Base-by-base conservation (phyloP, 1,140 invertebrate species). In the Frieseomelitta varia region DNA sequence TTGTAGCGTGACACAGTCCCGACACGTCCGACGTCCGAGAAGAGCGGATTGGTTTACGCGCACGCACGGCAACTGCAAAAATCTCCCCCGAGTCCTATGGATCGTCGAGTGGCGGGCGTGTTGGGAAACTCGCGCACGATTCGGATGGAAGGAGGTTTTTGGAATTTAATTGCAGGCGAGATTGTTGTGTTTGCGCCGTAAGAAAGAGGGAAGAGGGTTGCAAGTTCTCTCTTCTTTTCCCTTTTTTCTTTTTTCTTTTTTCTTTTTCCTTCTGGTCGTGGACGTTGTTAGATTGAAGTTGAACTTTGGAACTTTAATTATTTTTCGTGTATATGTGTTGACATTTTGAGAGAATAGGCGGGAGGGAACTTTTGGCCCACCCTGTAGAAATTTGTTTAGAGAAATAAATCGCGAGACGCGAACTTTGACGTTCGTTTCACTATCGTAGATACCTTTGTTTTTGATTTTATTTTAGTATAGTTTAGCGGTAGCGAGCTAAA, bases 41-140 rank as follows among this genome's bases (percentile, higher is more conserved):
- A n/a, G n/a, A n/a, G 21, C 39, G 47, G 69, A 53, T 72, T 53
- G 47, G 69, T 72, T 72, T 72, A 72, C 69, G n/a, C 47, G n/a
- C n/a, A 72, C 69, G 69, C 51, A 72, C 47, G n/a, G 8, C 8
- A 72, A 72, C n/a, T 72, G 69, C 47, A 72, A 72, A 72, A 72
- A 53, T 72, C 6, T n/a, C n/a, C n/a, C 24, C 8, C 14, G 69
- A 15, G n/a, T 8, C 53, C n/a, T 21, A 4, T 10, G 19, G 11
- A 0, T 21, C 67, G 24, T 6, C 21, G 8, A 24, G 34, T 21
- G 2, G 17, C 39, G 0, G 39, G 8, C 39, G 8, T 47, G 39
- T 47, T 47, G 67, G 67, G 21, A 24, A 68, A 39, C 6, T 39
- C 21, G 34, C 24, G 12, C 4, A 14, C 34, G 21, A 8, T 0